Evolutionary conservation across 1,140 invertebrate genomes (phyloP).

Genomic region (Drosophila trapezifrons): DNA sequence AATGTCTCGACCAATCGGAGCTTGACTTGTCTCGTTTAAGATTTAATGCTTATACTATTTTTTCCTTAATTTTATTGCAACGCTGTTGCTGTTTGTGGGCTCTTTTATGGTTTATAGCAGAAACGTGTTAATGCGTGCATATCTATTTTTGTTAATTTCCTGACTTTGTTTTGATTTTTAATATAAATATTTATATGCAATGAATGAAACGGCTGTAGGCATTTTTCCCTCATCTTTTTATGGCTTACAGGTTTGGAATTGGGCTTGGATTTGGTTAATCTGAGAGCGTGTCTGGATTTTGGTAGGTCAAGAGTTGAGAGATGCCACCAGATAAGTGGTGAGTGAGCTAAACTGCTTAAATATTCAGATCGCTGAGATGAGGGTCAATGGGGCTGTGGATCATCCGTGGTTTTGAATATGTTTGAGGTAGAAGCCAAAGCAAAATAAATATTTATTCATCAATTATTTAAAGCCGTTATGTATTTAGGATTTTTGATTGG

Average conservation of each 20-base stretch:
- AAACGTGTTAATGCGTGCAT: constrained; percentile 46
- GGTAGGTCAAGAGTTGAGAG: constrained; percentile 37
- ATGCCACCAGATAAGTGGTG: constrained; percentile 2
- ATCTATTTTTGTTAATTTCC: constrained; percentile 34
- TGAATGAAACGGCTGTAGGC: constrained; percentile 1
- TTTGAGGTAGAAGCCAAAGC: not conserved
- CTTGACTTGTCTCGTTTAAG: constrained; percentile 1
- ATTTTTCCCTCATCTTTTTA: constrained; percentile 12
- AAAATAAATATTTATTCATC: not conserved
- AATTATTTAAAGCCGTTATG: not conserved
- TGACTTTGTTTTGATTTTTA: constrained; percentile 30
- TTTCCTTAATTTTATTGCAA: constrained; percentile 21
- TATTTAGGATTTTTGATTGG: not conserved
- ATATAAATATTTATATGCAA: constrained; percentile 48
- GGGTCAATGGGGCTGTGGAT: constrained; percentile 7
- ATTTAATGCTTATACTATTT: constrained; percentile 17
- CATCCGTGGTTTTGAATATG: not conserved
- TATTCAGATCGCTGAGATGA: constrained; percentile 8
- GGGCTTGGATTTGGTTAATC: constrained; percentile 17
- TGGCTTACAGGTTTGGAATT: constrained; percentile 31
- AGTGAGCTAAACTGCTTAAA: constrained; percentile 10
- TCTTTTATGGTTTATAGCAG: constrained; percentile 45
- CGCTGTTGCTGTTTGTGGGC: not conserved
- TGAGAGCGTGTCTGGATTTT: not conserved
- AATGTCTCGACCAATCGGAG: constrained; percentile 3